These are phyloP conservation scores for Ophiothrix spiculata DNA, from an alignment of 35 echinoderm and acorn worm genomes.

Conservation along the genomic window DNA sequence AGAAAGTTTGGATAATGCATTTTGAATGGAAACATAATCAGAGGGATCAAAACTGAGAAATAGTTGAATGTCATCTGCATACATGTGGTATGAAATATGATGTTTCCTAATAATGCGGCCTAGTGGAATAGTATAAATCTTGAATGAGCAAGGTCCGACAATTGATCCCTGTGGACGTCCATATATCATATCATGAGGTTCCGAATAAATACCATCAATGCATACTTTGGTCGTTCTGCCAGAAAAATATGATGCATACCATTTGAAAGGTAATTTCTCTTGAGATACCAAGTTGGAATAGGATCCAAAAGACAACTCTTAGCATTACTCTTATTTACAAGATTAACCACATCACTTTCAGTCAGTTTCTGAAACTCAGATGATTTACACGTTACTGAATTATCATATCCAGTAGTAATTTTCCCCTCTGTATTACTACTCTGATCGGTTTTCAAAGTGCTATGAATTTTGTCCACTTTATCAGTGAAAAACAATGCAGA, in stretches of 20 bases:
- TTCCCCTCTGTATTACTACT: not conserved
- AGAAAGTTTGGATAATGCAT: conserved; percentile 1
- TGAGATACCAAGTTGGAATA: conserved; percentile 40
- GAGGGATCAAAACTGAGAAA: not conserved
- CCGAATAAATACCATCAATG: not conserved
- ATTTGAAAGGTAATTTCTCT: conserved; percentile 12
- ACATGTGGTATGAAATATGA: conserved; percentile 17
- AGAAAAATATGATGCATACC: not conserved
- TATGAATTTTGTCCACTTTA: not conserved
- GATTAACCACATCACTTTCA: conserved; percentile 32
- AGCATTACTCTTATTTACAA: not conserved
- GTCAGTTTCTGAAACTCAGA: not conserved
- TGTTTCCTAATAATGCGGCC: not conserved
- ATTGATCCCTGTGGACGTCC: not conserved
- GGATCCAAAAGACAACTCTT: conserved; percentile 24
- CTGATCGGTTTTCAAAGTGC: not conserved
- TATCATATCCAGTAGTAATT: not conserved
- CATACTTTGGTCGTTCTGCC: too few species aligned
- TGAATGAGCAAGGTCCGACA: conserved; percentile 5
- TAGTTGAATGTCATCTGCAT: conserved; percentile 18
- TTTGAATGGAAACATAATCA: not conserved
- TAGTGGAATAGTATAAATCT: conserved; percentile 1
- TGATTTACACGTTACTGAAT: not conserved
- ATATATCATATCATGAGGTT: not conserved
- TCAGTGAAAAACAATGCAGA: not conserved